Conservation (phyloP, 1,140 invertebrate species). For the Lucilia cuprina region DNA sequence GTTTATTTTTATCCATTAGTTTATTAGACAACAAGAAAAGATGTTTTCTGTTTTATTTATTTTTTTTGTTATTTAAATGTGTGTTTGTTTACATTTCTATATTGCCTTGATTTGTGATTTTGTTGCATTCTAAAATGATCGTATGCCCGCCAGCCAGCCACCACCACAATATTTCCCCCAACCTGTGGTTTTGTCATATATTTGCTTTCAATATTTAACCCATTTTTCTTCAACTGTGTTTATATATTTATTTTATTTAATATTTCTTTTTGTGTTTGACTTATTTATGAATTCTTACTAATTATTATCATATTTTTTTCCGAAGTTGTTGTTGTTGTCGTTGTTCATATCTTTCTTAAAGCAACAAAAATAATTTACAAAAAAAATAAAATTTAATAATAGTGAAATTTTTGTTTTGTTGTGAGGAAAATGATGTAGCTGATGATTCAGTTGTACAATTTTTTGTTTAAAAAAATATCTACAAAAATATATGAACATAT, state of each 20-base stretch:
- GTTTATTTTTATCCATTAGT: neutral
- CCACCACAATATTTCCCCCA: neutral
- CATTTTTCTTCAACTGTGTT: neutral
- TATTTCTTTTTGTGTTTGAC: neutral
- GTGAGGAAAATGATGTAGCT: neutral
- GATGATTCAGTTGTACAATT: neutral
- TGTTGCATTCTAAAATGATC: neutral
- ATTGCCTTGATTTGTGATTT: conserved; percentile 2
- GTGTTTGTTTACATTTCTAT: neutral
- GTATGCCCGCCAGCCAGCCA: neutral
- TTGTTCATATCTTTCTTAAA: neutral
- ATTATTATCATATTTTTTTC: neutral
- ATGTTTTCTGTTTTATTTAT: neutral
- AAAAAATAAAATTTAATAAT: neutral
- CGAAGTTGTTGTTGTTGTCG: too few species aligned
- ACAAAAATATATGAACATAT: neutral
- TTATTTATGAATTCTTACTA: neutral
- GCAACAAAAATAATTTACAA: neutral
- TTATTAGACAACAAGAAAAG: neutral
- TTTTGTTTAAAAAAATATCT: neutral
- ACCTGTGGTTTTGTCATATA: neutral
- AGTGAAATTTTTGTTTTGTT: neutral
- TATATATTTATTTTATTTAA: neutral
- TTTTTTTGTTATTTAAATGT: neutral
- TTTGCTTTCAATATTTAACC: neutral